Percentiles rank a stretch among this genome's conserved stretches.
Evolutionary conservation across 2,797 vertebrate species (phyloP).

Genomic region (Semaprochilodus insignis): DNA sequence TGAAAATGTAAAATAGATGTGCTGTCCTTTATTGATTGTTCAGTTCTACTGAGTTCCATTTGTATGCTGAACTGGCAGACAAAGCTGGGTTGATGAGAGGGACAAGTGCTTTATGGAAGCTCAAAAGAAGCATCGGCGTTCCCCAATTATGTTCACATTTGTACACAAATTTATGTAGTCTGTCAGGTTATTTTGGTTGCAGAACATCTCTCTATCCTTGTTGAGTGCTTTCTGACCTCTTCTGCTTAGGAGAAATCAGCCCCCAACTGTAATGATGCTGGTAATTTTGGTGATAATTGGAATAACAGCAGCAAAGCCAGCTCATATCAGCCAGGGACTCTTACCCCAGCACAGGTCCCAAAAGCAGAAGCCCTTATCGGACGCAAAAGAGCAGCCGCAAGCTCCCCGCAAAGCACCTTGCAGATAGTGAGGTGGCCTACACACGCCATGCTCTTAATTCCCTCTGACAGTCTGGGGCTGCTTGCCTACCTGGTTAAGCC

Average conservation of each 20-base stretch:
- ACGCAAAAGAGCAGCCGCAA: slow-evolving; percentile 62
- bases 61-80: slow-evolving; percentile 48
- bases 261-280: slow-evolving; percentile 39
- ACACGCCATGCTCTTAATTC: slow-evolving; percentile 71
- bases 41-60: slow-evolving; percentile 32
- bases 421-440: slow-evolving; percentile 65
- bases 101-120: slow-evolving; percentile 41
- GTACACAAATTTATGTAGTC: slow-evolving; percentile 10
- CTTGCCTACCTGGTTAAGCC: slow-evolving; percentile 81
- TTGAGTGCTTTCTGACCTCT: slow-evolving; percentile 28
- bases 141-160: slow-evolving; percentile 35
- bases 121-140: slow-evolving; percentile 32
- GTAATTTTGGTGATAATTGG: slow-evolving; percentile 59
- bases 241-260: slow-evolving; percentile 15
- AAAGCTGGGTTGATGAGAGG: slow-evolving; percentile 38
- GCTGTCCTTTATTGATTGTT: slow-evolving; percentile 31
- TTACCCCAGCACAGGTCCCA: slow-evolving; percentile 60
- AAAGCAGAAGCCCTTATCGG: slow-evolving; percentile 68
- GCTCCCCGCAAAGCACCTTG: slow-evolving; percentile 53
- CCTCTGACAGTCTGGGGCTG: slow-evolving; percentile 73
- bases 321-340: slow-evolving; percentile 57
- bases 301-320: slow-evolving; percentile 47
- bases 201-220: slow-evolving; percentile 19
- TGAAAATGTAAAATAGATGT: slow-evolving; percentile 28
- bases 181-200: slow-evolving; percentile 33